Evolutionary conservation across 1,140 invertebrate species (phyloP), one percentile per base, ranked within the genome.

Genomic region (Dinoponera quadriceps): DNA sequence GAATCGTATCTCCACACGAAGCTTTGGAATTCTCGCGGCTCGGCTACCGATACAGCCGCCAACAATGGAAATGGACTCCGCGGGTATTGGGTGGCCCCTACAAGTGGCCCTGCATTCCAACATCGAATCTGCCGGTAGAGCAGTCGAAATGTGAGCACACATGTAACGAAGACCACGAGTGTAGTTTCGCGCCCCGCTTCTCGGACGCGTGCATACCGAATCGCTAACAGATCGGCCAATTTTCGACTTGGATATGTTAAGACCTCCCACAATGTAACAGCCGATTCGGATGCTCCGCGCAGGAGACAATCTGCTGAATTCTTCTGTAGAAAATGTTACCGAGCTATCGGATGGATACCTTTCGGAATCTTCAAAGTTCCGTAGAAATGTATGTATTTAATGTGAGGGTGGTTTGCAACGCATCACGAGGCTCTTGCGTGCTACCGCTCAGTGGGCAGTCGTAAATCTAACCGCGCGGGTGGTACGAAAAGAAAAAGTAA

Each of bases 11-110:
- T 82, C 62, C 51, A 72, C 25, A 59, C 48, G 71, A 57, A 25
- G 73, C 72, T 83, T 77, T 75, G 87, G 87, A 89, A 89, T 89
- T 88, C 84, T 85, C 86, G 80, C 84, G 81, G 80, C 38, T 51
- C 69, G 69, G 85, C 62, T 81, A 83, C 73, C 82, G 84, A 88
- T 87, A 89, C 78, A 87, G 73, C 88, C 82, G 83, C 73, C 83
- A 85, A 89, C 89, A 90, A 89, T 89, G 89, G 88, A 90, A 90
- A 88, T 88, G 88, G 86, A 88, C 83, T 84, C 73, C 57, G 69
- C 60, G 86, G 66, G 82, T 62, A 86, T 88, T 74, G 87, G 87
- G 86, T 85, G 83, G 86, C 82, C 83, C 82, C 86, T 81, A 85
- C 87, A 88, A 88, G 84, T 88, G 86, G 87, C 85, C 84, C 68